These are phyloP conservation scores for Hirudo medicinalis DNA, from an alignment of 1,140 invertebrate species.

Conservation along the genomic window DNA sequence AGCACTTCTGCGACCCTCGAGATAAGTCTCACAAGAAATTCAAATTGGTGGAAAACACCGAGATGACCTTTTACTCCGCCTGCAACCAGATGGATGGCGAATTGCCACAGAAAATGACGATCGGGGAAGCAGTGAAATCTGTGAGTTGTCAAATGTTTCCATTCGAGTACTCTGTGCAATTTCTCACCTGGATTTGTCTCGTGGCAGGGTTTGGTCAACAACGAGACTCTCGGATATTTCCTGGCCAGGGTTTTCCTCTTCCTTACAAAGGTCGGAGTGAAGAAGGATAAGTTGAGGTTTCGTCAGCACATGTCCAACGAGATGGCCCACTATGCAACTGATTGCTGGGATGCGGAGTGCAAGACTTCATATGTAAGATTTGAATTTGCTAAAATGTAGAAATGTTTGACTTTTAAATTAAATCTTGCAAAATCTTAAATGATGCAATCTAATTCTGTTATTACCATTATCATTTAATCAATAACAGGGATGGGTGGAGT, in stretches of 20 bases:
- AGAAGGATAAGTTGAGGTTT: constrained; percentile 72
- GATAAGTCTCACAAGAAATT: constrained; percentile 86
- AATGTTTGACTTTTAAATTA: neutral
- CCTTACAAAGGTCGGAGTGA: constrained; percentile 72
- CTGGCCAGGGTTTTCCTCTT: constrained; percentile 89
- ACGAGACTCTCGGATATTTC: constrained; percentile 94
- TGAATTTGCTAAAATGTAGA: constrained; percentile 5
- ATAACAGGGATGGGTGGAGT: constrained; percentile 88
- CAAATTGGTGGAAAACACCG: constrained; percentile 53
- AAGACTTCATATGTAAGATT: constrained; percentile 68
- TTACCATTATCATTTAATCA: constrained; percentile 8
- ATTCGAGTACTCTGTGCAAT: neutral
- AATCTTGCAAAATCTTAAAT: constrained; percentile 8
- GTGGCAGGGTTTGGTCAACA: constrained; percentile 68
- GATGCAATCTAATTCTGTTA: neutral
- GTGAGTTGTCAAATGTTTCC: neutral
- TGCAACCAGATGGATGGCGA: constrained; percentile 77
- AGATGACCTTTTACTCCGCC: constrained; percentile 75
- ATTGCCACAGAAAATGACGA: constrained; percentile 30
- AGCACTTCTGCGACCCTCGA: constrained; percentile 91
- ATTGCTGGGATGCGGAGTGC: constrained; percentile 97
- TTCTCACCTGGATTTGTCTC: constrained; percentile 18
- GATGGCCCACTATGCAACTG: constrained; percentile 99
- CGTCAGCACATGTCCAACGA: constrained; percentile 97
- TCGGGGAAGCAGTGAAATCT: constrained; percentile 41